These are phyloP conservation scores for Nasonia giraulti DNA, from an alignment of 1,140 invertebrate species.

Conservation along the genomic window DNA sequence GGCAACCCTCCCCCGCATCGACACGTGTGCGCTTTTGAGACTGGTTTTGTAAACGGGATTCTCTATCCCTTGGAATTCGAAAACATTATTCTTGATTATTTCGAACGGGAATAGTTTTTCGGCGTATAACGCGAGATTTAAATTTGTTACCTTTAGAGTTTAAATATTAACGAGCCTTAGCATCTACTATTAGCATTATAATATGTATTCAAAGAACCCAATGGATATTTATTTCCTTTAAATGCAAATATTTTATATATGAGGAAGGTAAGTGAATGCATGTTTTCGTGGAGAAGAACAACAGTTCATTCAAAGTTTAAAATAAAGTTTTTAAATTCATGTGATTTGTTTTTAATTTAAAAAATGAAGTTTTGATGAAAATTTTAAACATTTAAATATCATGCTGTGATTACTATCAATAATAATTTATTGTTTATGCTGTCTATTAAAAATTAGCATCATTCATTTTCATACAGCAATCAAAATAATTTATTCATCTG, in stretches of 20 bases:
- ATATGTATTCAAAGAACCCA: neutral
- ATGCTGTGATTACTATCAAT: neutral
- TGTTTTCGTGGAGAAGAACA: constrained; percentile 6
- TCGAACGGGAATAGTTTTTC: too few species aligned
- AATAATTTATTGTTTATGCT: neutral
- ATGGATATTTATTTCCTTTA: neutral
- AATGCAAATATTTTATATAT: neutral
- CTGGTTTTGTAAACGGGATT: too few species aligned
- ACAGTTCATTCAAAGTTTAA: neutral
- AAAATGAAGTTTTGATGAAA: neutral
- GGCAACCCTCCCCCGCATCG: too few species aligned
- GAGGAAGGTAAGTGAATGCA: constrained; percentile 30
- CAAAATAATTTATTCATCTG: neutral
- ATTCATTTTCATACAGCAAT: too few species aligned
- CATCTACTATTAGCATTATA: neutral
- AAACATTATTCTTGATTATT: too few species aligned
- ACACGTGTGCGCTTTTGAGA: too few species aligned
- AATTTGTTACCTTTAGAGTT: neutral
- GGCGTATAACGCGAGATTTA: too few species aligned
- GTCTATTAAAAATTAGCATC: neutral
- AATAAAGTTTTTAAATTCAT: neutral
- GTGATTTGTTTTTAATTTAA: constrained; percentile 1
- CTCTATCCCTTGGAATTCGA: too few species aligned
- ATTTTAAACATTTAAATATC: neutral
- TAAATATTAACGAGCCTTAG: neutral